Evolutionary conservation across 1,140 invertebrate species (phyloP), one percentile per base, ranked within the genome.

Genomic region (Eriocheir sinensis): DNA sequence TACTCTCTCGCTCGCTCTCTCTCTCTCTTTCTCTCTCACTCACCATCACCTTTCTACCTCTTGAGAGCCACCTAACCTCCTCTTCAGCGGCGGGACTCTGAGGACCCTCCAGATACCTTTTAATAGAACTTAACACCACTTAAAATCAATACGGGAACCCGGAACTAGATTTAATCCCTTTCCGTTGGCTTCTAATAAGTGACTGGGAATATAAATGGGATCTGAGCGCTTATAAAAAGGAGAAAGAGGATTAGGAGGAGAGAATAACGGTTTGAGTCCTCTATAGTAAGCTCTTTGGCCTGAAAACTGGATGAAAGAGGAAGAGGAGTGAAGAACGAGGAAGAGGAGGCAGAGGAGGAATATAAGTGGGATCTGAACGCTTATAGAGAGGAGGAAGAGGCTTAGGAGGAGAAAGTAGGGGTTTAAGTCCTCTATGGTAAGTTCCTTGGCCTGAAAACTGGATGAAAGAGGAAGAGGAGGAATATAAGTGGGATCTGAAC

Each of bases 21-120:
- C 32, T 83, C 81, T 83, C 81, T 83, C 81, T 83, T 36, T 83
- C 81, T 34, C 81, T 83, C 81, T 83, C 81, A 9, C 32, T 83
- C 81, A 36, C 81, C 40, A 32, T 83, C 81, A 36, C 81, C 81
- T 83, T 36, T 83, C 81, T 34, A 32, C 40, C 81, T 83, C 81
- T 34, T 21, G 34, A 32, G 34, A 32, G 34, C 79, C 30, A 83
- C 81, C 40, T 6, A 6, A 6, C 4, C 34, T 81, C 9, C 9
- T 15, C 9, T 72, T 72, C 27, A 12, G 53, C 9, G 27, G 9
- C 9, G 27, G 27, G 9, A 12, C 53, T 72, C 53, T 72, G 53
- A 12, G 27, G 27, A 12, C 9, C 9, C 53, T 15, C 53, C 9
- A 72, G 53, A 72, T 72, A 12, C 27, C 9, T 72, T 72, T 9